phyloP scores from a whole-genome alignment of 1,140 invertebrate genomes.

The Reticulitermes speratus region DNA sequence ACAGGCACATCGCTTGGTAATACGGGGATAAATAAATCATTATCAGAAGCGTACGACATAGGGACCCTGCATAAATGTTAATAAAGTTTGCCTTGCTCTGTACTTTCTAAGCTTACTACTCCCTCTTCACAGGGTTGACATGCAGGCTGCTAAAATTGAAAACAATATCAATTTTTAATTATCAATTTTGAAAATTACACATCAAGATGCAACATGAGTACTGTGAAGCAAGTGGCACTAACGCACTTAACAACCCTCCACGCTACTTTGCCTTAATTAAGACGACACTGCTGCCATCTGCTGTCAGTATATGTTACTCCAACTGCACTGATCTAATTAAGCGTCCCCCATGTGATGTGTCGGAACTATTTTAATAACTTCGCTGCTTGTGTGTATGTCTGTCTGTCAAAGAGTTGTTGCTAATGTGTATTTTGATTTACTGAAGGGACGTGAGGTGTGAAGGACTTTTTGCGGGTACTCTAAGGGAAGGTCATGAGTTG shows the following conservation, averaged over 20 bases:
- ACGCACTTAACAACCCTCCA: neutral
- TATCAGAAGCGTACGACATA: too few relatives aligned
- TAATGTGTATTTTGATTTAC: neutral
- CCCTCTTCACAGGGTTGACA: neutral
- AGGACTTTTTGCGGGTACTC: too few relatives aligned
- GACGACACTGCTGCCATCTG: neutral
- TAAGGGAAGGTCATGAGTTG: too few relatives aligned
- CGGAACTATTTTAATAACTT: neutral
- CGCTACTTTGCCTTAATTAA: slow-evolving; percentile 4
- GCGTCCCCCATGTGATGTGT: neutral
- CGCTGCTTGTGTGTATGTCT: neutral
- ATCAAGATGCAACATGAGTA: neutral
- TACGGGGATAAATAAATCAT: too few relatives aligned
- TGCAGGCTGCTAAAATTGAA: neutral
- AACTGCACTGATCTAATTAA: neutral
- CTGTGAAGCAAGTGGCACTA: neutral
- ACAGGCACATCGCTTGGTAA: too few relatives aligned
- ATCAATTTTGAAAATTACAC: slow-evolving; percentile 15
- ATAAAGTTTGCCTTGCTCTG: too few relatives aligned
- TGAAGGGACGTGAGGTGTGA: neutral
- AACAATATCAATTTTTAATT: slow-evolving; percentile 3
- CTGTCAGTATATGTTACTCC: neutral
- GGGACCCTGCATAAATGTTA: too few relatives aligned
- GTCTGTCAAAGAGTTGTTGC: neutral
- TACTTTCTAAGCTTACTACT: too few relatives aligned